Evolutionary conservation across 2,797 vertebrate genomes (phyloP).

Genomic region (Pangasius krempfi): DNA sequence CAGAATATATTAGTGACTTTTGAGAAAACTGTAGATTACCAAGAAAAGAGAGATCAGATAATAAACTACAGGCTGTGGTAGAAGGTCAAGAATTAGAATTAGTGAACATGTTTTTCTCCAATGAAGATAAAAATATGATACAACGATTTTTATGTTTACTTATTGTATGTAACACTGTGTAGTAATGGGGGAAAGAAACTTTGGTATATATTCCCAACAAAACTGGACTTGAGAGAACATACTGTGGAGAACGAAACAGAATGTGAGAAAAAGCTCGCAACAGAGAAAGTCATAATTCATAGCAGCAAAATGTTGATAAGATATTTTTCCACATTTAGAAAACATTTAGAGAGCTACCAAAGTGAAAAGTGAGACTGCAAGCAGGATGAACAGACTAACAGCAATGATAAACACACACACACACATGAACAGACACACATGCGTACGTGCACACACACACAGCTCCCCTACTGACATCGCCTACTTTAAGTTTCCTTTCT

Average conservation of each 20-base stretch:
- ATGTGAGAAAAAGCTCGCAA: not conserved
- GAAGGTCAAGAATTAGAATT: conserved; percentile 9
- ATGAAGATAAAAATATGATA: not conserved
- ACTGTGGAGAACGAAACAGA: not conserved
- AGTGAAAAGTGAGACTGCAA: not conserved
- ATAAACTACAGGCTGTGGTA: conserved; percentile 16
- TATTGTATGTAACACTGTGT: not conserved
- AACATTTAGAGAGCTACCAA: not conserved
- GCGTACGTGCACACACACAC: not conserved
- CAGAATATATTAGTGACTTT: not conserved
- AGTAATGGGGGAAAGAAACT: not conserved
- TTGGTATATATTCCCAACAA: conserved; percentile 7
- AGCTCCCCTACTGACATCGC: not conserved
- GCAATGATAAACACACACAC: not conserved
- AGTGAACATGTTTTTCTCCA: not conserved
- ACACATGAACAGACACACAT: too few relatives aligned
- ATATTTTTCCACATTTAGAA: not conserved
- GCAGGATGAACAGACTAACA: not conserved
- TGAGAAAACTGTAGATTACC: conserved; percentile 13
- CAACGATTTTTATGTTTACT: not conserved
- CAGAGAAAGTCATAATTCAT: not conserved
- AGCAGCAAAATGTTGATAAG: not conserved
- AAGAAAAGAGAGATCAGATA: not conserved
- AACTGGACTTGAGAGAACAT: not conserved
- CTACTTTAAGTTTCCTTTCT: not conserved